Conservation (phyloP, 2,797 vertebrate genomes). For the Artibeus lituratus region DNA sequence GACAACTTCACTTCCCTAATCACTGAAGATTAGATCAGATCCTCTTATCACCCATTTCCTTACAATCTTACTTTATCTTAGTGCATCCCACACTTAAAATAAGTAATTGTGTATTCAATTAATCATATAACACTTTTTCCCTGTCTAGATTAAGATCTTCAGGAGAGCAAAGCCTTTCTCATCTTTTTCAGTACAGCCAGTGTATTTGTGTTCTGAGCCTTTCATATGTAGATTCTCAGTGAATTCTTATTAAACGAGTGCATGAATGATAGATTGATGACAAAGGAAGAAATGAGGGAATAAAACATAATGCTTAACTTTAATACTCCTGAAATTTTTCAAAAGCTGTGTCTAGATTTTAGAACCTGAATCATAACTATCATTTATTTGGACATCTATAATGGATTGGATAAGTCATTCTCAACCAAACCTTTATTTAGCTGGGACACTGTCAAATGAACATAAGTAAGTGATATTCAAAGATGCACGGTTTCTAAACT, state of each 20-base stretch:
- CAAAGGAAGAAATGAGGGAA: slow-evolving; percentile 1
- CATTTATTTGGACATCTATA: neutral
- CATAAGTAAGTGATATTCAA: neutral
- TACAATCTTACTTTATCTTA: neutral
- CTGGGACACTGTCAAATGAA: neutral
- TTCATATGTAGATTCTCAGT: neutral
- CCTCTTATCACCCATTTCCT: neutral
- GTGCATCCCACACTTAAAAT: neutral
- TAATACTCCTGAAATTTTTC: slow-evolving; percentile 15
- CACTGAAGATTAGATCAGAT: neutral
- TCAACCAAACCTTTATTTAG: neutral
- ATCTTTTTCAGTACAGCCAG: neutral
- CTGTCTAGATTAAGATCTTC: neutral
- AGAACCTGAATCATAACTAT: neutral
- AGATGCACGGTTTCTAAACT: neutral
- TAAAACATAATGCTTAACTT: neutral
- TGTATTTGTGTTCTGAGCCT: neutral
- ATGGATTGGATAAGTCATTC: neutral
- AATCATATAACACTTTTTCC: neutral
- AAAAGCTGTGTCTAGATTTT: neutral
- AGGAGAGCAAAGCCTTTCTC: neutral
- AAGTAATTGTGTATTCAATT: neutral
- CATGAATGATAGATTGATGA: neutral
- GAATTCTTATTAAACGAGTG: neutral
- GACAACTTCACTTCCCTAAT: neutral